phyloP scores from a whole-genome alignment of 2,113 vertebrate genomes.

The Ciconia maguari region DNA sequence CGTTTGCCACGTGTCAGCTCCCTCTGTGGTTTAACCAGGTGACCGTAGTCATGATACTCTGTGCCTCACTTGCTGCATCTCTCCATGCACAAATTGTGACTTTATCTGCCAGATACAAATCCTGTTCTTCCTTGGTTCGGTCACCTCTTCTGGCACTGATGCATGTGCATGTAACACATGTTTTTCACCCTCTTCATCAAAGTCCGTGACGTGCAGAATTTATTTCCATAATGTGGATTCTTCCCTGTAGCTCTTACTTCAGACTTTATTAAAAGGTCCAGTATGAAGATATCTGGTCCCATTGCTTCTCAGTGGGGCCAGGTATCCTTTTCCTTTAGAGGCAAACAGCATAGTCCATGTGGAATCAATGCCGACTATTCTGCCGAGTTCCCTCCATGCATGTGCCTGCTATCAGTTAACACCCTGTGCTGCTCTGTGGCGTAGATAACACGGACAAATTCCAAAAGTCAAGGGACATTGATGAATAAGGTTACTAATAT shows the following conservation, averaged over 20 bases:
- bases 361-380: not conserved
- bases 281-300: not conserved
- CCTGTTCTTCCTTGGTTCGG: not conserved
- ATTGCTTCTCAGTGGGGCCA: not conserved
- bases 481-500: not conserved
- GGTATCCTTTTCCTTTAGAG: not conserved
- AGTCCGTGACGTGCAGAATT: not conserved
- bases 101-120: not conserved
- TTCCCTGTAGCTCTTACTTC: not conserved
- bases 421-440: not conserved
- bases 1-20: not conserved
- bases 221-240: not conserved
- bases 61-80: not conserved
- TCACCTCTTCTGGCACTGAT: not conserved
- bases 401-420: not conserved
- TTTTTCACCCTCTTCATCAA: not conserved
- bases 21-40: not conserved
- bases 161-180: accelerated
- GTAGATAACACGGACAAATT: not conserved
- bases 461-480: not conserved
- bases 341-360: not conserved
- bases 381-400: not conserved
- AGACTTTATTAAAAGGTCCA: not conserved
- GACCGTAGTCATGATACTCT: not conserved
- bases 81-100: not conserved